Evolutionary conservation across 2,797 vertebrate genomes (phyloP), one percentile per base, ranked within the genome.

Genomic region (Amazona finschi): DNA sequence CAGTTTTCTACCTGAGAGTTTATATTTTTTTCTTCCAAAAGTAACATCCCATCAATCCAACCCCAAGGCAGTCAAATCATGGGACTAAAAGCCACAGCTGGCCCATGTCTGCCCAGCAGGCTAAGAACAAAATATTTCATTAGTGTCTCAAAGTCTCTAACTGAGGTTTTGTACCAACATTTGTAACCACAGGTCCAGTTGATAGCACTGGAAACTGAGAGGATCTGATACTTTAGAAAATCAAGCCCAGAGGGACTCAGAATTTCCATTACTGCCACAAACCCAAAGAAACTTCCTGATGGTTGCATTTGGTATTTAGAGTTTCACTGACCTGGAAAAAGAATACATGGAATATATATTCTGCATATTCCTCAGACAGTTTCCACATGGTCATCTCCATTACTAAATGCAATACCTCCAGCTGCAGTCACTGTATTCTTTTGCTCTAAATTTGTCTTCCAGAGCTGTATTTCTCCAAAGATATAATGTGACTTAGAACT

Each of bases 241-340:
- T 58, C 57, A 67, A 43, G 13, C 6, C 44, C 73, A 71, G 72
- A 81, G 30, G 5, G 30, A 43, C 36, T 85, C 58, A 39, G 46
- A 17, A 67, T 73, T 85, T 82, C 20, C 30, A 39, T n/a, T 33
- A 46, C 44, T 61, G 19, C 20, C 24, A 33, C 12, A 95, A 67
- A 83, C 5, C 5, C 46, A 62, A 33, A 24, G 39, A 85, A 89
- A 72, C 5, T 79, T 93, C 57, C 28, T 36, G 25, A 57, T 33
- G 11, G 20, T 60, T 94, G 46, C 11, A 38, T 72, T 44, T 86
- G 70, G 22, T 44, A 44, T 65, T 87, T 72, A 60, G 12, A 70
- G 15, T 78, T 89, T 94, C 71, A 79, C 28, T 87, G 77, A 76
- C 55, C 71, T 71, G 64, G 71, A 84, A 89, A 87, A 87, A 89